Conservation (phyloP, 2,888 invertebrate species). For the Andrena bucephala region DNA sequence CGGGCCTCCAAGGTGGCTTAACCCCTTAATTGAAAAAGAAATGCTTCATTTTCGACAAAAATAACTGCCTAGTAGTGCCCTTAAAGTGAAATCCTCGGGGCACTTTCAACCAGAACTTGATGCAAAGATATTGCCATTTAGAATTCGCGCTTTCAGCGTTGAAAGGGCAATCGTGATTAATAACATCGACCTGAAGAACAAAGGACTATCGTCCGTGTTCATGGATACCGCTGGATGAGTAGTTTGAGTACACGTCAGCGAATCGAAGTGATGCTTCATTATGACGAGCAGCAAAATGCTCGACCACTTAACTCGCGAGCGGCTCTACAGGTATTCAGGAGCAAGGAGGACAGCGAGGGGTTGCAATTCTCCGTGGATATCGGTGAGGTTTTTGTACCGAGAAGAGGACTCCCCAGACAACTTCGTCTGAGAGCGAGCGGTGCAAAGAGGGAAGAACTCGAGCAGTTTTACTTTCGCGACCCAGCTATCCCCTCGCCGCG, state of each 20-base stretch:
- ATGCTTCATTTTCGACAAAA: too few relatives aligned
- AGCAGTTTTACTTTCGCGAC: constrained; percentile 19
- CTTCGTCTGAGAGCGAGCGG: constrained; percentile 25
- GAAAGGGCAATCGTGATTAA: too few relatives aligned
- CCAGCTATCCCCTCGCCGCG: background rate
- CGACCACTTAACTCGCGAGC: background rate
- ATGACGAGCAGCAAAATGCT: background rate
- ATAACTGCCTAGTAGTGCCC: too few relatives aligned
- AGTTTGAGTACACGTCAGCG: background rate
- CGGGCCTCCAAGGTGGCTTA: too few relatives aligned
- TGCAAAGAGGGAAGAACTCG: constrained; percentile 37
- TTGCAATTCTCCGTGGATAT: constrained; percentile 3
- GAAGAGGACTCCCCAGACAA: constrained; percentile 40
- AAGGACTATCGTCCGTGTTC: background rate
- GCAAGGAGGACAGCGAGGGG: background rate
- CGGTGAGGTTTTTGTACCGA: constrained; percentile 33
- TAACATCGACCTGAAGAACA: too few relatives aligned
- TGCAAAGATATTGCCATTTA: too few relatives aligned
- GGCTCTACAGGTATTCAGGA: constrained; percentile 3
- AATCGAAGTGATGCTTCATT: constrained; percentile 6
- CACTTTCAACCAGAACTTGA: too few relatives aligned
- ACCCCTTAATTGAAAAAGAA: too few relatives aligned
- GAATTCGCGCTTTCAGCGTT: too few relatives aligned
- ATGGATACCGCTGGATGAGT: background rate
- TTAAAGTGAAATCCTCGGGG: too few relatives aligned